Evolutionary conservation across 2,797 vertebrate genomes (phyloP).

Genomic region (Helarctos malayanus): DNA sequence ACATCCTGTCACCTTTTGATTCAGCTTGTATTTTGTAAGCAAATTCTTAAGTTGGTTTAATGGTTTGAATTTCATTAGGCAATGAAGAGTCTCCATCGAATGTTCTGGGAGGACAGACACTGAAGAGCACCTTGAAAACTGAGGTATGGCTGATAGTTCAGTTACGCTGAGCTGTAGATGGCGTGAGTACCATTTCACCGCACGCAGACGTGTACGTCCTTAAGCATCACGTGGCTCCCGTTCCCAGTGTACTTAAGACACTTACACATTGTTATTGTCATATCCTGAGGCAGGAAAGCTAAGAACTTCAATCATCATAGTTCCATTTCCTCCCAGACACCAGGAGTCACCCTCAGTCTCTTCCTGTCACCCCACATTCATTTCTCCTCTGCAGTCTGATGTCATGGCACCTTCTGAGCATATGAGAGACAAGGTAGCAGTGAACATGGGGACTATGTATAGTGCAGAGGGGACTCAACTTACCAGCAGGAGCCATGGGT

Average conservation of each 20-base stretch:
- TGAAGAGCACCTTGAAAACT: constrained; percentile 76
- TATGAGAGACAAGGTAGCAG: not conserved
- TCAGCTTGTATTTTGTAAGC: constrained; percentile 13
- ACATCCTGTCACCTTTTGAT: not conserved
- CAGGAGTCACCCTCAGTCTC: not conserved
- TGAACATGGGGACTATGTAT: not conserved
- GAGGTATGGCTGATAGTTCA: constrained; percentile 87
- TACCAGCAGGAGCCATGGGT: not conserved
- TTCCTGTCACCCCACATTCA: not conserved
- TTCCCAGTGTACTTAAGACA: not conserved
- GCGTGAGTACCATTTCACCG: not conserved
- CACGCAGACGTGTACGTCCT: fast-evolving
- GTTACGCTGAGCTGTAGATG: not conserved
- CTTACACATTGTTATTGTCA: not conserved
- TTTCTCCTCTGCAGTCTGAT: not conserved
- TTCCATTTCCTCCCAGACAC: not conserved
- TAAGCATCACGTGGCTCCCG: not conserved
- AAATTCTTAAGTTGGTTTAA: constrained; percentile 56
- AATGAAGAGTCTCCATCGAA: constrained; percentile 81
- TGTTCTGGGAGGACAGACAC: constrained; percentile 77
- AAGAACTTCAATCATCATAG: fast-evolving
- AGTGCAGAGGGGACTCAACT: not conserved
- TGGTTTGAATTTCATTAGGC: constrained; percentile 87
- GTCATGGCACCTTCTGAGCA: not conserved
- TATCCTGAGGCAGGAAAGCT: fast-evolving